Percentiles rank a stretch among this genome's conserved stretches.
These are phyloP conservation scores for Ammodytes marinus DNA, from an alignment of 2,113 vertebrate species.

Conservation along the genomic window DNA sequence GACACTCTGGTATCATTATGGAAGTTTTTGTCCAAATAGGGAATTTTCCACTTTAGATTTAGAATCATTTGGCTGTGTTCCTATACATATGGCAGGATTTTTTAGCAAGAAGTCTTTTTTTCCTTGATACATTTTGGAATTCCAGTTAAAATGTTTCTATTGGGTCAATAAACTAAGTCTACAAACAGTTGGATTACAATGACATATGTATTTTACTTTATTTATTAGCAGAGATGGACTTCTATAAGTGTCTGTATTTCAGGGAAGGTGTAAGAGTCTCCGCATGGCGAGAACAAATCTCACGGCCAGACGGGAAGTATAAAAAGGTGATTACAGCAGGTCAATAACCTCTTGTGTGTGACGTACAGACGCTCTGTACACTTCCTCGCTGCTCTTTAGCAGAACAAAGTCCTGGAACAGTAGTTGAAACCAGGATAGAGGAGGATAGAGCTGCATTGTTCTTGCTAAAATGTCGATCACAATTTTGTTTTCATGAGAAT, in stretches of 20 bases:
- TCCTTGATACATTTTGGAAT: no score
- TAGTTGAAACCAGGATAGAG: neutral
- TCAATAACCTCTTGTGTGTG: conserved; percentile 51
- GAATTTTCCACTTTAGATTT: no score
- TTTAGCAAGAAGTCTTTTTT: no score
- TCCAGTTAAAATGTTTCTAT: no score
- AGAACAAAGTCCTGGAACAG: conserved; percentile 63
- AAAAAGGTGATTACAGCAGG: conserved; percentile 43
- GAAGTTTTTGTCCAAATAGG: no score
- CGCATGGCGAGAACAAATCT: conserved; percentile 13
- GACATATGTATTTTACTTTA: neutral
- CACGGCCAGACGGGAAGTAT: conserved; percentile 26
- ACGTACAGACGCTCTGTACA: conserved; percentile 30
- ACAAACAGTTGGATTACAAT: no score
- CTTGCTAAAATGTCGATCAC: no score
- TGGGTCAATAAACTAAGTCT: no score
- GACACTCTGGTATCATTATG: neutral
- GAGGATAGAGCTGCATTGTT: neutral
- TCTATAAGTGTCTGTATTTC: conserved; percentile 12
- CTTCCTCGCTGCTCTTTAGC: conserved; percentile 35
- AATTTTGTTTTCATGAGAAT: no score
- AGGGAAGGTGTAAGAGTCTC: conserved; percentile 8
- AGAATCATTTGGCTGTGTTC: no score
- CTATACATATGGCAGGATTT: no score
- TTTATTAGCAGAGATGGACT: neutral